Evolutionary conservation across 2,888 invertebrate species (phyloP), one percentile per base, ranked within the genome.

Genomic region (Macrophya annulata): DNA sequence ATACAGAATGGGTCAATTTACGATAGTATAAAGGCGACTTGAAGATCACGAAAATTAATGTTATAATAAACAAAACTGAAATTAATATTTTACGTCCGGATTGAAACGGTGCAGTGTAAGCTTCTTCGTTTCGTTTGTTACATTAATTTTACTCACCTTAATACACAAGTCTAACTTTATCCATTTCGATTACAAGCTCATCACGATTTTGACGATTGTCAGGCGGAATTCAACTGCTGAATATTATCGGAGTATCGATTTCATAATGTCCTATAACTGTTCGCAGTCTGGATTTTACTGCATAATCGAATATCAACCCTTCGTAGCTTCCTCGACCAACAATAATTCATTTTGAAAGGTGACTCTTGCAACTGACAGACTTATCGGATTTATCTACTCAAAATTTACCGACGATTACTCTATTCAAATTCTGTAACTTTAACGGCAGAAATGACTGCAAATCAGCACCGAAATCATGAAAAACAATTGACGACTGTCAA

Each of bases 341-440:
- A 25, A 17, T 37, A 77, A 77, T 77, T 31, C 15, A 77, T 77
- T 77, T 77, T 17, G 77, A 51, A 8, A 55, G 55, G n/a, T n/a
- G 31, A 77, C n/a, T 77, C 51, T 77, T 37, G 77, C 48, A 77
- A 77, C 51, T 51, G 77, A 51, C 77, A 51, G 25, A 77, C 51
- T 77, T 45, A 74, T 74, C 74, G 74, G 10, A 9, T 21, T 74
- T 45, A 45, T 74, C 43, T 74, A 15, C 17, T 9, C 10, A 10
- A 74, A 45, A 45, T 45, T n/a, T 45, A 0, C 45, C 72, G 12
- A 37, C 62, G 68, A 12, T 74, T 6, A 17, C 68, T 17, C 37
- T 37, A 45, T 74, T 43, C 21, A n/a, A n/a, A n/a, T n/a, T n/a
- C n/a, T n/a, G n/a, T n/a, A n/a, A n/a, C n/a, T n/a, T n/a, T n/a